These are phyloP conservation scores for Amphipoea oculea DNA, from an alignment of 2,888 invertebrate species.

Conservation along the genomic window DNA sequence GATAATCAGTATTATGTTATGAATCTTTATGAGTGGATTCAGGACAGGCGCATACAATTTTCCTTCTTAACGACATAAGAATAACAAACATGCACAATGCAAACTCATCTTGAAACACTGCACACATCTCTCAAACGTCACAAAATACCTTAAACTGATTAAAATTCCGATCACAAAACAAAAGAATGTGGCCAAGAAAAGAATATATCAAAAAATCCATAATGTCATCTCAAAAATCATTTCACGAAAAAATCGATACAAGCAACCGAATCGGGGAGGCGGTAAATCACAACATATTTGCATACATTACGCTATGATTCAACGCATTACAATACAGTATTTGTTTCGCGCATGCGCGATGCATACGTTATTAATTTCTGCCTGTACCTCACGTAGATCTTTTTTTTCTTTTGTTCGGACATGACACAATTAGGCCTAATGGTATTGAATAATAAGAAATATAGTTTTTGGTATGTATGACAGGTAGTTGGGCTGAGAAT, in stretches of 20 bases:
- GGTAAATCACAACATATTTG: conserved; percentile 78
- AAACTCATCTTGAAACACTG: conserved; percentile 29
- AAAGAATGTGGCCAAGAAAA: conserved; percentile 58
- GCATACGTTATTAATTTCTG: conserved; percentile 73
- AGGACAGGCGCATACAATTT: conserved; percentile 16
- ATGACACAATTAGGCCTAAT: conserved; percentile 66
- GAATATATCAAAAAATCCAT: conserved; percentile 49
- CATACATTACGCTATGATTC: conserved; percentile 81
- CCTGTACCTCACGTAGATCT: conserved; percentile 54
- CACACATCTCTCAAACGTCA: conserved; percentile 42
- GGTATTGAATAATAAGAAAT: conserved; percentile 58
- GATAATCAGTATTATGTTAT: conserved; percentile 31
- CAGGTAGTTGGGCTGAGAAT: conserved; percentile 39
- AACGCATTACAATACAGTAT: conserved; percentile 82
- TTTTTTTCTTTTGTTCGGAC: conserved; percentile 65
- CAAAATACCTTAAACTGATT: conserved; percentile 40
- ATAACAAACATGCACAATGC: conserved; percentile 31
- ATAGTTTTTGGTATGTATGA: conserved; percentile 53
- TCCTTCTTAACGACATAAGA: conserved; percentile 23
- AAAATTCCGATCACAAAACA: conserved; percentile 39
- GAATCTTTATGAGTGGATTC: conserved; percentile 44
- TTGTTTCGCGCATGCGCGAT: conserved; percentile 72
- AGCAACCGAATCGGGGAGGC: conserved; percentile 62
- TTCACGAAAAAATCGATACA: conserved; percentile 54
- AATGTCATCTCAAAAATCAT: conserved; percentile 47